Conservation (phyloP, 2,113 vertebrate genomes). For the Paradisaea rubra region DNA sequence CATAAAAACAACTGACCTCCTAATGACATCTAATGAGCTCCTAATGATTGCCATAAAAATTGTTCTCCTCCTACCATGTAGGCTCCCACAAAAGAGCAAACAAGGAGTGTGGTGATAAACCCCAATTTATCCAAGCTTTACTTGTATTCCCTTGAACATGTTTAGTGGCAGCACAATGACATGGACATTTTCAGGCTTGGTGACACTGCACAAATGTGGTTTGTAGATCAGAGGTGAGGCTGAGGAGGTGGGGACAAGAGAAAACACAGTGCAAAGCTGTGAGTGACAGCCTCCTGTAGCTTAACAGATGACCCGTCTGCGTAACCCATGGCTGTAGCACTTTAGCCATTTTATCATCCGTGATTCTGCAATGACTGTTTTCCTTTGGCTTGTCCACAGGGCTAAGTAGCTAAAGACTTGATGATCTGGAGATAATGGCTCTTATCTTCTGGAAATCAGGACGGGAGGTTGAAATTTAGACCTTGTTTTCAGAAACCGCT, state of each 20-base stretch:
- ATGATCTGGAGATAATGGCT: background rate
- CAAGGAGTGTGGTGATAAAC: background rate
- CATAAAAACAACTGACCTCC: background rate
- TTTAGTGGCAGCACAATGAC: background rate
- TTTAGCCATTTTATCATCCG: accelerated
- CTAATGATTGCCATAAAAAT: background rate
- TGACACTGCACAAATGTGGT: background rate
- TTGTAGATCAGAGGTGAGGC: background rate
- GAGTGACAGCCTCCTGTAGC: background rate
- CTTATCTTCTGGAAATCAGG: background rate
- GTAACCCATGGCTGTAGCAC: background rate
- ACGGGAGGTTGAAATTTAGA: background rate
- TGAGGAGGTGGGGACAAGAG: background rate
- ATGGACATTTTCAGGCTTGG: background rate
- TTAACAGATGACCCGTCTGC: accelerated
- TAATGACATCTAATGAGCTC: background rate
- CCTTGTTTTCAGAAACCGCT: background rate
- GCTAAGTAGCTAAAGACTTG: background rate
- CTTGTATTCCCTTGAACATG: background rate
- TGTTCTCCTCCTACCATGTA: background rate
- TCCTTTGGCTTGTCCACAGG: background rate
- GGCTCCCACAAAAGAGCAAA: background rate
- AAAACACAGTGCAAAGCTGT: background rate
- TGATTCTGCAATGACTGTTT: background rate
- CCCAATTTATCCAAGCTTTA: background rate